These are phyloP conservation scores for Falco naumanni DNA, from an alignment of 2,797 vertebrate species.

Conservation along the genomic window DNA sequence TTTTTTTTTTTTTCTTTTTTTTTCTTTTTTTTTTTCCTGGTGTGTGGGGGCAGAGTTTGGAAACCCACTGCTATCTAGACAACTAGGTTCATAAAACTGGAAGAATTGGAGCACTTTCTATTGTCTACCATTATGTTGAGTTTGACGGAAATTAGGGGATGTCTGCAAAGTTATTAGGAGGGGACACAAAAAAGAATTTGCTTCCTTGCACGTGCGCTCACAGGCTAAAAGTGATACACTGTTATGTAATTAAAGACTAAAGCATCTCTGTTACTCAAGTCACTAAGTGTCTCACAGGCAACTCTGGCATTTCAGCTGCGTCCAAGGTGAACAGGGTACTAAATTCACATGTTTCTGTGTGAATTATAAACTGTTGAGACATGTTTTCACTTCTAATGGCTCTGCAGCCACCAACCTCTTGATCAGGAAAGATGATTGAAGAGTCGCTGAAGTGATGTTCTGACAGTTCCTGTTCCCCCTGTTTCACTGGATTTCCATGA, in stretches of 20 bases:
- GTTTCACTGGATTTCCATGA: fast-evolving
- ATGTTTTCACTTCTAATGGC: not conserved
- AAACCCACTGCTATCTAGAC: not conserved
- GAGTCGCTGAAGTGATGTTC: not conserved
- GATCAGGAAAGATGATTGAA: not conserved
- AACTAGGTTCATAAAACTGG: fast-evolving
- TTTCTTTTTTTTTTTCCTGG: no score
- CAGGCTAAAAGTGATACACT: not conserved
- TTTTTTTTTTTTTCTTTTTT: no score
- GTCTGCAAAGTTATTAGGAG: fast-evolving
- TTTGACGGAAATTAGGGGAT: fast-evolving
- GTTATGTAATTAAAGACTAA: no score
- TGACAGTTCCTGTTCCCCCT: not conserved
- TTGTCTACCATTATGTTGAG: fast-evolving
- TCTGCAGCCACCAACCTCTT: not conserved
- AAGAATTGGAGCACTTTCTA: not conserved
- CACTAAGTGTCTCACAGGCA: fast-evolving
- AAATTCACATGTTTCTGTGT: not conserved
- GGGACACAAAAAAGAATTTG: fast-evolving
- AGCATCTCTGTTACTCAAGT: no score
- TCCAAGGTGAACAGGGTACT: not conserved
- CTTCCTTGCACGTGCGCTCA: fast-evolving
- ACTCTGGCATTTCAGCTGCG: not conserved
- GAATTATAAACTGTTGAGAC: not conserved
- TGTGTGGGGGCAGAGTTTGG: no score